Base-by-base conservation (phyloP, 2,888 invertebrate genomes). In the Perithous albicinctus region DNA sequence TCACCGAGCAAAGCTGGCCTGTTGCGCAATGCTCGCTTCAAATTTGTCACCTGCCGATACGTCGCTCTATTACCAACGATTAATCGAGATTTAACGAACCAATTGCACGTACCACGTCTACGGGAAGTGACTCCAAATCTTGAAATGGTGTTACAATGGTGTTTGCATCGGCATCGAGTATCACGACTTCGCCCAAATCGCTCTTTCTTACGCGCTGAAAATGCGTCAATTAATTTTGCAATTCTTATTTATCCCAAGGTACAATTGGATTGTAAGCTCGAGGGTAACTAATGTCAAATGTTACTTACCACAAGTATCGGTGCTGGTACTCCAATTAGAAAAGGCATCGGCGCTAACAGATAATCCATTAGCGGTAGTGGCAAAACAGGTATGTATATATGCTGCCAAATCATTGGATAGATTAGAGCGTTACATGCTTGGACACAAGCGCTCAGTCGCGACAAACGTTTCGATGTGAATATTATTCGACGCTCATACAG, bases 391-490 rank as follows among this genome's bases (percentile, higher is more conserved):
- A 99, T 99, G 93, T 97, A 99, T 90, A 99, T 98, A 90, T 99
- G 99, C 93, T 99, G 99, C 99, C 99, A 99, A 86, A 97, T 96
- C 98, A 99, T 99, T 0, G 99, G 99, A 93, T 98, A 99, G 51
- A 99, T 95, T 61, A 99, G 96, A 82, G 97, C 96, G 92, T 98
- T 98, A 18, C 98, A 98, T 12, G 99, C 99, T 93, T 99, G 98
- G 29, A 97, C 97, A 90, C 97, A 97, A 0, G 99, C 98, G 66
- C 98, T 98, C 64, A 99, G 94, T 80, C 98, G 95, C 85, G 97
- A 97, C 84, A 99, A 94, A 90, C 97, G 97, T 84, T 96, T 96
- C 0, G 99, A 99, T 7, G 97, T 98, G 88, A 99, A 97, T 73
- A 99, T 96, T 80, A 99, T 97, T 59, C 99, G 95, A 69, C 99